A percentile compares a stretch with the other conserved stretches of the same genome.
Evolutionary conservation across 2,888 invertebrate genomes (phyloP).

Genomic region (Keiferia lycopersicella): DNA sequence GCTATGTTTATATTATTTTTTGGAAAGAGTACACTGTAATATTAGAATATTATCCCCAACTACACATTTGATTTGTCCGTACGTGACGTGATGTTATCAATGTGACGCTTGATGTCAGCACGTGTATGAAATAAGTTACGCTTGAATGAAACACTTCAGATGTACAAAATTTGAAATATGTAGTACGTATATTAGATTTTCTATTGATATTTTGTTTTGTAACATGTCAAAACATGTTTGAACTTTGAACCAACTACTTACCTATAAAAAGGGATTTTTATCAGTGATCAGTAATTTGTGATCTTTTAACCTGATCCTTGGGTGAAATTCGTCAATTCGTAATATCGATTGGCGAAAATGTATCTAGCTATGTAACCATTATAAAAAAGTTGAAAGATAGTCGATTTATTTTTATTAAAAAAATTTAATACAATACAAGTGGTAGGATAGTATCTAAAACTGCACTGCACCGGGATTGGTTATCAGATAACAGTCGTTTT

Average conservation of each 20-base stretch:
- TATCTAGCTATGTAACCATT: no score
- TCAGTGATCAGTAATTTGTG: conserved; percentile 42
- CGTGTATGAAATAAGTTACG: conserved; percentile 51
- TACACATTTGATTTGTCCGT: not conserved
- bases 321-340: no score
- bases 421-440: conserved; percentile 57
- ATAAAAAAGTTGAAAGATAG: no score
- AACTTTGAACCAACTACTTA: no score
- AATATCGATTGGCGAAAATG: no score
- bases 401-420: no score
- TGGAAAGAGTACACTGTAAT: not conserved
- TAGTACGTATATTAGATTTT: no score
- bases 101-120: conserved; percentile 25
- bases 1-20: not conserved
- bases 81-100: conserved; percentile 8
- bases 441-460: conserved; percentile 69
- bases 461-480: conserved; percentile 56
- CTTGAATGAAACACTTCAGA: conserved; percentile 30
- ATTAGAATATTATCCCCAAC: not conserved
- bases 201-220: conserved; percentile 8
- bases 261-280: no score
- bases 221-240: conserved; percentile 46
- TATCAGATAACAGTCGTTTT: conserved; percentile 66
- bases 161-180: not conserved
- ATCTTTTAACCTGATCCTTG: no score